These are phyloP conservation scores for Peucedramus taeniatus DNA, from an alignment of 2,113 vertebrate species.

Conservation along the genomic window DNA sequence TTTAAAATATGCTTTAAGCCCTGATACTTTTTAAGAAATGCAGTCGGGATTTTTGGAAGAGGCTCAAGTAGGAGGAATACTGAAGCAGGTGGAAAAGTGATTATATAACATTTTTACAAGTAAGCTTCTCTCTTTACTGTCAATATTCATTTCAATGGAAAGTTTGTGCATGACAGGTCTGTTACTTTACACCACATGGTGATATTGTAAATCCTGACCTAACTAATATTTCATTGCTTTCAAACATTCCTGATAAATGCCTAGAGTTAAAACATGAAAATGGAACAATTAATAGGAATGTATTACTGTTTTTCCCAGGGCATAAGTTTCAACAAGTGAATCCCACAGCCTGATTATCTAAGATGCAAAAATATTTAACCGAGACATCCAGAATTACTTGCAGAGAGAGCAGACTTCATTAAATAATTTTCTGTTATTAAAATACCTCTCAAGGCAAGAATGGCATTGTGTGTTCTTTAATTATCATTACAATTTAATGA, in stretches of 20 bases:
- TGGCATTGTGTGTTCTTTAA: constrained; percentile 3
- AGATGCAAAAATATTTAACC: constrained; percentile 9
- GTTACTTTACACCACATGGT: background rate
- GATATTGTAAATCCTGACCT: background rate
- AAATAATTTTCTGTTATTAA: constrained; percentile 35
- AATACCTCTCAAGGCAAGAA: background rate
- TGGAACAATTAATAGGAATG: constrained; percentile 30
- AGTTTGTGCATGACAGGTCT: constrained; percentile 32
- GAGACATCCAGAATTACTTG: background rate
- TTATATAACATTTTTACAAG: constrained; percentile 19
- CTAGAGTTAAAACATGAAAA: background rate
- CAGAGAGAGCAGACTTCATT: background rate
- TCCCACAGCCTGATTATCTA: background rate
- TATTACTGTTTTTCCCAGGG: constrained; percentile 2
- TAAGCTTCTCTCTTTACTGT: constrained; percentile 12
- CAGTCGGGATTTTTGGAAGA: background rate
- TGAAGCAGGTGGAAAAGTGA: constrained; percentile 1
- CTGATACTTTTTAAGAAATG: background rate
- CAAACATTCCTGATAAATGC: background rate
- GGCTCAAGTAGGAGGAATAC: background rate
- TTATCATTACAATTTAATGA: background rate
- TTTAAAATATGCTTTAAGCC: background rate
- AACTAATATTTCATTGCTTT: background rate
- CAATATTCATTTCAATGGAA: constrained; percentile 5
- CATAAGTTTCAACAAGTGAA: constrained; percentile 52